Conservation (phyloP, 2,113 vertebrate genomes). For the Barbus barbus region DNA sequence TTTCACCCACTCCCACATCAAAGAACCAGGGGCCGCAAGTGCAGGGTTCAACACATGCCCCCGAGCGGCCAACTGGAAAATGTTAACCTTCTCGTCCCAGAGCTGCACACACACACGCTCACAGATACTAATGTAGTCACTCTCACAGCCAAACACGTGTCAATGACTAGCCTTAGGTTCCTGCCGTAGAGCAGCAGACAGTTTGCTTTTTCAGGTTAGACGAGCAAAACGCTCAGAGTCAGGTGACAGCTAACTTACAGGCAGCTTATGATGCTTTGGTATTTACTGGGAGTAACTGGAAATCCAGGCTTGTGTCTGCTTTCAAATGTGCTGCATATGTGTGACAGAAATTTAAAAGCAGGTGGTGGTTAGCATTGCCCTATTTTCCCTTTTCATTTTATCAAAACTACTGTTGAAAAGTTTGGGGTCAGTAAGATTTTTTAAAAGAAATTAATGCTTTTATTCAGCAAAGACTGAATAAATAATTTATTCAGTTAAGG, state of each 20-base stretch:
- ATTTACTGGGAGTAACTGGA: neutral
- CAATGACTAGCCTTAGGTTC: slow-evolving; percentile 1
- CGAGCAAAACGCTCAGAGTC: slow-evolving; percentile 5
- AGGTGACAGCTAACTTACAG: neutral
- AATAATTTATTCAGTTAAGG: neutral
- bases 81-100: slow-evolving; percentile 53
- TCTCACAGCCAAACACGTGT: slow-evolving; percentile 20
- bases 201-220: slow-evolving; percentile 35
- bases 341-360: neutral
- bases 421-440: neutral
- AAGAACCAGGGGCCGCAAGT: slow-evolving; percentile 39
- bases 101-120: slow-evolving; percentile 28
- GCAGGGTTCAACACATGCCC: slow-evolving; percentile 29
- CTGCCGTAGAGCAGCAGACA: slow-evolving; percentile 7
- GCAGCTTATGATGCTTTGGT: slow-evolving; percentile 2
- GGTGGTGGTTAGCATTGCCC: neutral
- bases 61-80: slow-evolving; percentile 54
- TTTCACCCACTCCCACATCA: slow-evolving; percentile 47
- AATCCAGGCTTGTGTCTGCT: slow-evolving; percentile 13
- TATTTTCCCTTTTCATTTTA: neutral
- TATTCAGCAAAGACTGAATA: neutral
- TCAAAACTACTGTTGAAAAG: neutral
- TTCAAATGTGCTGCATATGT: neutral
- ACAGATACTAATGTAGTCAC: slow-evolving; percentile 20
- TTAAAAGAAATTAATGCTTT: neutral